phyloP scores from a whole-genome alignment of 2,797 vertebrate genomes.

The Pyrocephalus nanus region DNA sequence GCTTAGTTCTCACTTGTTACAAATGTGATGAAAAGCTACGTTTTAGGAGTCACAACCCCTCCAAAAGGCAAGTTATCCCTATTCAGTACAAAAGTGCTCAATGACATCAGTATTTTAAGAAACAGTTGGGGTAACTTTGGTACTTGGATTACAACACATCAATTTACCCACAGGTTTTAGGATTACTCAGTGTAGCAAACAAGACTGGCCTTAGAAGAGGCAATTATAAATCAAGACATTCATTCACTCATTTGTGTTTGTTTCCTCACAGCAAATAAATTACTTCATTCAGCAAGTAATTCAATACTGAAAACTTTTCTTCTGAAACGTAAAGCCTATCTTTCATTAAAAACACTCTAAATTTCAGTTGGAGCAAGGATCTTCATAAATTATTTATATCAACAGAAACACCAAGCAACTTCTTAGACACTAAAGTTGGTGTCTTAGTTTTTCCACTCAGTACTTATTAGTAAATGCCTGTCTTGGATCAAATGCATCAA shows the following conservation, averaged over 20 bases:
- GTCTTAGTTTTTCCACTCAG: neutral
- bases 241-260: neutral
- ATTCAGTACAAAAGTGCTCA: neutral
- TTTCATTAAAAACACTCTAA: neutral
- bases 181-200: neutral
- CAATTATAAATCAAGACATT: neutral
- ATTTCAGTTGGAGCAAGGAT: neutral
- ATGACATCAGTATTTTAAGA: neutral
- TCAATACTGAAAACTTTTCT: neutral
- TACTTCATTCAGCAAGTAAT: neutral
- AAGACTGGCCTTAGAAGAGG: neutral
- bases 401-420: neutral
- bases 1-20: neutral
- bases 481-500: neutral
- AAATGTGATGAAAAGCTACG: neutral
- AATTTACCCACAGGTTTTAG: neutral
- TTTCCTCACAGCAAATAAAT: neutral
- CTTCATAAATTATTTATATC: neutral
- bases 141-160: neutral
- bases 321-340: neutral
- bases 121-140: neutral
- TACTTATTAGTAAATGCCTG: neutral
- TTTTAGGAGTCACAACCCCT: neutral
- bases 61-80: neutral
- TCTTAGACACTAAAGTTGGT: neutral